Conservation (phyloP, 2,113 vertebrate species). For the Callopanchax toddi region DNA sequence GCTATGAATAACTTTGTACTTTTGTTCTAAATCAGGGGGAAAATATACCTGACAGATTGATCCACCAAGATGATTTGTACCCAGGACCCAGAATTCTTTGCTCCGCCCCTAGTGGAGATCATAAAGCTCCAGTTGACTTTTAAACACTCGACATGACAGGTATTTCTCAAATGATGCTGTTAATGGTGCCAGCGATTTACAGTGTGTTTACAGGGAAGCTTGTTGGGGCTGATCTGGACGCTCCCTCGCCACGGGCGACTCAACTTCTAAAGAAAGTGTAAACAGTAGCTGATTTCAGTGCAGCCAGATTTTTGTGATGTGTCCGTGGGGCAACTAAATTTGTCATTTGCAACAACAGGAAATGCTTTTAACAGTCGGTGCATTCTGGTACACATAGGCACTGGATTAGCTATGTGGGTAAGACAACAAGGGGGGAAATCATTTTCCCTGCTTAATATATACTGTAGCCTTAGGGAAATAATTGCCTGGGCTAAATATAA, state of each 20-base stretch:
- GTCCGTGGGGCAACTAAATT: not conserved
- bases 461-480: not conserved
- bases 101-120: too few species aligned
- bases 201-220: not conserved
- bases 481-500: not conserved
- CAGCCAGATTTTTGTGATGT: not conserved
- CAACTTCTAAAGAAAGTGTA: not conserved
- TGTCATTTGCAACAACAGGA: not conserved
- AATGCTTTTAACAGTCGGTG: not conserved
- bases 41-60: too few species aligned
- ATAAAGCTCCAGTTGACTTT: not conserved
- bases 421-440: not conserved
- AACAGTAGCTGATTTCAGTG: not conserved
- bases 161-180: not conserved
- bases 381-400: not conserved
- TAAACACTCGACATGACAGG: not conserved
- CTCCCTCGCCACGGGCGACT: not conserved
- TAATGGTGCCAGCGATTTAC: not conserved
- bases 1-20: too few species aligned
- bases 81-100: too few species aligned
- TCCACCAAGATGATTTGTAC: too few species aligned
- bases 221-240: constrained; percentile 1
- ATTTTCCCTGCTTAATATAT: too few species aligned
- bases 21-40: too few species aligned
- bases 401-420: not conserved